Evolutionary conservation across 2,888 invertebrate genomes (phyloP), one percentile per base, ranked within the genome.

Genomic region (Silvanus unidentatus): DNA sequence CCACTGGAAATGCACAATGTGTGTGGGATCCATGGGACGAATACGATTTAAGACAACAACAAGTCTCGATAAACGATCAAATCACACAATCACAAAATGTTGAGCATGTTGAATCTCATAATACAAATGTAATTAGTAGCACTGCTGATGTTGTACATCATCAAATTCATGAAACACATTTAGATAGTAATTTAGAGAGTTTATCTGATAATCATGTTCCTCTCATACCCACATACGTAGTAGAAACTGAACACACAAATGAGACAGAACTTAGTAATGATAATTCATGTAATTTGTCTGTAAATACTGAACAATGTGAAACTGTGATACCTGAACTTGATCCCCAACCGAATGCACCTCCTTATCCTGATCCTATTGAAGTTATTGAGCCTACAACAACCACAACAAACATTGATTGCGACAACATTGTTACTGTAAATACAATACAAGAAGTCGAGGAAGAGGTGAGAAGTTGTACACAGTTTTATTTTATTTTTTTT

Each of bases 11-110:
- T 49, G 56, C 56, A 51, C 58, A 58, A 52, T 72, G 73, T 53
- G 74, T 76, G 58, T 72, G 71, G 71, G 88, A 89, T 75, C 88
- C 88, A 43, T 89, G 89, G 89, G 80, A 85, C 58, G 75, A 79
- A 61, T 85, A 83, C 68, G 75, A 75, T 52, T 48, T 51, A 49
- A 54, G 48, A 43, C 55, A 60, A 45, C 44, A 45, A 10, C 43
- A 42, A 32, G n/a, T n/a, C n/a, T n/a, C n/a, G n/a, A n/a, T n/a
- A 32, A 42, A 41, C 35, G 38, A 35, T 3, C 5, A 40, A 9
- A 11, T n/a, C n/a, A 39, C 5, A 11, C 32, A 47, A 22, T 15
- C 43, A 37, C 12, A 36, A 16, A 16, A 49, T 44, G 48, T 50
- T 49, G 51, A 59, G 59, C 58, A 57, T 55, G 49, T 61, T 59